Base-by-base conservation (phyloP, 2,113 vertebrate genomes). In the Syrrhaptes paradoxus region DNA sequence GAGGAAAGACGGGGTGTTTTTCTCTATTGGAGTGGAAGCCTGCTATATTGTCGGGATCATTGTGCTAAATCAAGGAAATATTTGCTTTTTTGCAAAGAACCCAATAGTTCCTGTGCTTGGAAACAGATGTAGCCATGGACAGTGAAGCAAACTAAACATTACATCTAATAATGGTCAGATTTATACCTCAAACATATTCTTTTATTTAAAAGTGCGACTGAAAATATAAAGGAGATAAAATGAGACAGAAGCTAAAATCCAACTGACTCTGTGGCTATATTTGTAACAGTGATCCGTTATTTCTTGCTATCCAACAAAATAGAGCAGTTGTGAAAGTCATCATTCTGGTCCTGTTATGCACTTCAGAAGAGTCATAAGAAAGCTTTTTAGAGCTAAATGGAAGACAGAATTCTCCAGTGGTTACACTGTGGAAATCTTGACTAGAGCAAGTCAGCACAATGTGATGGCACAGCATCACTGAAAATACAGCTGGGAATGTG, bases 351-450 rank as follows among this genome's bases (percentile, higher is more conserved):
- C 57, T 91, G 91, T 93, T 88, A 77, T 55, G 68, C 38, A 88
- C 83, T 96, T 93, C 52, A 85, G 65, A 81, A 90, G 68, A 93
- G 79, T 90, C 92, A 43, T 92, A 90, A 88, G 90, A 81, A 90
- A 84, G 87, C 83, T 90, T 93, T 96, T 90, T 84, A 94, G 79
- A 90, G 73, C 73, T 96, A 86, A 93, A 94, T 92, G 92, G 85
- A 93, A 86, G 76, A 17, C 36, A 46, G 45, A 78, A 84, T 92
- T 95, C 95, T 90, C 83, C 54, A 81, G 83, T 74, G 90, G 45
- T 17, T 89, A 66, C 61, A 28, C 76, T 86, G 62, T 80, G 80
- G 83, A 86, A 93, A 89, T 86, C 76, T 75, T 67, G 62, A 68
- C 76, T 90, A 57, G 78, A 63, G 68, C 83, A 77, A 77, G 63